Percentiles rank a stretch among this genome's conserved stretches.
Conservation (phyloP, 2,113 vertebrate genomes). For the Takifugu flavidus region DNA sequence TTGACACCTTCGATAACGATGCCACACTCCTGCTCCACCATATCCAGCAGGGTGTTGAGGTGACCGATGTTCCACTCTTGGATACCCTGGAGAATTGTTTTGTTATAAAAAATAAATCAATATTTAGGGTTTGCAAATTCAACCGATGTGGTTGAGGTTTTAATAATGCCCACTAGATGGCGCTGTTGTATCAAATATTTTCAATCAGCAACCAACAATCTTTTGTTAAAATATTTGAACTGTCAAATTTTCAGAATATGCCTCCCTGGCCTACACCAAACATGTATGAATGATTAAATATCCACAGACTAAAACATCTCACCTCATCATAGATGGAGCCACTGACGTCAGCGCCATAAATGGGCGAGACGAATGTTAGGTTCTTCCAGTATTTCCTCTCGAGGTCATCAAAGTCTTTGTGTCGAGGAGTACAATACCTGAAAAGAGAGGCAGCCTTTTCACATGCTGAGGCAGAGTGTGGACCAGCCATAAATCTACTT, state of each 20-base stretch:
- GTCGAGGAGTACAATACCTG: conserved; percentile 93
- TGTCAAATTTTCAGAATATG: too few species aligned
- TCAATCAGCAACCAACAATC: too few species aligned
- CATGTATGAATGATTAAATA: too few species aligned
- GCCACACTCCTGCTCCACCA: conserved; percentile 98
- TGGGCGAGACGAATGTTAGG: conserved; percentile 92
- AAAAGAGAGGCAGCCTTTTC: neutral
- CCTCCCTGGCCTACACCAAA: too few species aligned
- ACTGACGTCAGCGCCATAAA: conserved; percentile 95
- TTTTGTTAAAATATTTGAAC: too few species aligned
- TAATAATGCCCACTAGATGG: conserved; percentile 42
- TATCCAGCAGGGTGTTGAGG: conserved; percentile 91
- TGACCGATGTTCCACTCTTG: conserved; percentile 94
- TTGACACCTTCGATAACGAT: conserved; percentile 98
- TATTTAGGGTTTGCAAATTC: neutral
- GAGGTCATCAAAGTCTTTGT: conserved; percentile 95
- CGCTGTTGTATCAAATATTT: conserved; percentile 7
- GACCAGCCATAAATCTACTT: too few species aligned
- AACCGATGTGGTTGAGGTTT: too few species aligned
- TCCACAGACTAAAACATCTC: conserved; percentile 22
- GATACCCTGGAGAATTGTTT: conserved; percentile 75
- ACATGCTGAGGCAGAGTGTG: neutral
- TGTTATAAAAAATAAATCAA: neutral
- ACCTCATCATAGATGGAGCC: conserved; percentile 95
- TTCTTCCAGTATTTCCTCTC: conserved; percentile 99